Evolutionary conservation across 1,140 invertebrate species (phyloP).

Genomic region (Lysiphlebus fabarum): DNA sequence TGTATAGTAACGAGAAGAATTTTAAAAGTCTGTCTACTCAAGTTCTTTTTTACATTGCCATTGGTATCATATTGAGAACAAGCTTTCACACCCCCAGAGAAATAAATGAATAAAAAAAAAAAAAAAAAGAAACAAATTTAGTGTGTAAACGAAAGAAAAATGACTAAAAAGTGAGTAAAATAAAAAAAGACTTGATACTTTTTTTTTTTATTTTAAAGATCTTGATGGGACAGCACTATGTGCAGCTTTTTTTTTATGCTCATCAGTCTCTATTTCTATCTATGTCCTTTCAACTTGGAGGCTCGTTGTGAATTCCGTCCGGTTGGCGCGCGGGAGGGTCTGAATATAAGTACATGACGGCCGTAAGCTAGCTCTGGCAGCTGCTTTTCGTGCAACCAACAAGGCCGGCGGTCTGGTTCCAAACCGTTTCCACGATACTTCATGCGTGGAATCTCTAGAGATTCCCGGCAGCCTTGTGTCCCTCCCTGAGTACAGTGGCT

Average conservation of each 20-base stretch:
- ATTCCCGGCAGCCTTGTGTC: conserved; percentile 31
- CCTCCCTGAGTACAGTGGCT: background rate
- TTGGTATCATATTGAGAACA: too few relatives aligned
- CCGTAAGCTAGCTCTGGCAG: conserved; percentile 49
- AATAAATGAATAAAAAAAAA: conserved; percentile 2
- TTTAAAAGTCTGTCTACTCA: too few relatives aligned
- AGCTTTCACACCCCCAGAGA: background rate
- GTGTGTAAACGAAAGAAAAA: background rate
- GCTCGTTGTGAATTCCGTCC: conserved; percentile 24
- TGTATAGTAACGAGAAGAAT: too few relatives aligned
- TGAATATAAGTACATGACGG: conserved; percentile 39
- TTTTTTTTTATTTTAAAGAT: conserved; percentile 36
- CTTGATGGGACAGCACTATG: conserved; percentile 36
- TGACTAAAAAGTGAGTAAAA: background rate
- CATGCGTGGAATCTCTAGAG: conserved; percentile 50
- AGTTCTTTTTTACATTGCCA: too few relatives aligned
- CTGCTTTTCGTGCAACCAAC: conserved; percentile 49
- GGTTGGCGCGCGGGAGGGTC: conserved; percentile 22
- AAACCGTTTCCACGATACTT: conserved; percentile 39
- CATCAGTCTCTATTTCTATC: conserved; percentile 18
- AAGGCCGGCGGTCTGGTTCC: conserved; percentile 41
- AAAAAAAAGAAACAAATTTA: conserved; percentile 3
- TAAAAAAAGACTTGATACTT: too few relatives aligned
- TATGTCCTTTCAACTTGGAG: conserved; percentile 37
- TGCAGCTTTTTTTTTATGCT: conserved; percentile 21